These are phyloP conservation scores for Theretra japonica DNA, from an alignment of 2,888 invertebrate species.

Conservation along the genomic window DNA sequence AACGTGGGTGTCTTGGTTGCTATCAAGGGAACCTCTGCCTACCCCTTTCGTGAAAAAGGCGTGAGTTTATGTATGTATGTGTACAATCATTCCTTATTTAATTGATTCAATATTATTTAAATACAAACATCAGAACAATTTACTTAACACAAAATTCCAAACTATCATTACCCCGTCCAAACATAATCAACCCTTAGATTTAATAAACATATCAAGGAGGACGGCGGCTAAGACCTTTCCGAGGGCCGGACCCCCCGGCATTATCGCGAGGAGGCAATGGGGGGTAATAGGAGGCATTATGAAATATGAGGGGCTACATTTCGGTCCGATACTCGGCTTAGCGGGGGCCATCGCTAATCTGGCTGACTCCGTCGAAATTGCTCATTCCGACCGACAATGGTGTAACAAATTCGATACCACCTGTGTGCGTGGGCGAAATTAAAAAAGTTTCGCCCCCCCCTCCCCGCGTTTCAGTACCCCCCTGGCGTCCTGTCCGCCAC, in stretches of 20 bases:
- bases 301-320: conserved; percentile 71
- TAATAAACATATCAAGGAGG: conserved; percentile 75
- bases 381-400: conserved; percentile 63
- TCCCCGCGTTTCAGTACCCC: not conserved
- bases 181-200: conserved; percentile 57
- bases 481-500: not conserved
- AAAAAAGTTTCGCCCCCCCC: conserved; percentile 34
- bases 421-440: conserved; percentile 57
- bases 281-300: conserved; percentile 58
- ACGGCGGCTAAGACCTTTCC: conserved; percentile 50
- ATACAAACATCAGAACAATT: not conserved
- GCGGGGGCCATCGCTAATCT: conserved; percentile 64
- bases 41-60: no score
- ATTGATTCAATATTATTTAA: not conserved
- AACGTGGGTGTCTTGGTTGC: no score
- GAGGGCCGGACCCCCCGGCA: conserved; percentile 41
- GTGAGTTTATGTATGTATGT: no score
- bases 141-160: not conserved
- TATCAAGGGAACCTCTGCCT: no score
- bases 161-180: conserved; percentile 39
- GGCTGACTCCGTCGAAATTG: conserved; percentile 64
- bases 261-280: conserved; percentile 43
- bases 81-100: no score
- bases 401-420: conserved; percentile 61
- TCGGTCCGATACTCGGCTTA: conserved; percentile 66